phyloP scores from a whole-genome alignment of 2,113 vertebrate species.

The Edolisoma coerulescens region DNA sequence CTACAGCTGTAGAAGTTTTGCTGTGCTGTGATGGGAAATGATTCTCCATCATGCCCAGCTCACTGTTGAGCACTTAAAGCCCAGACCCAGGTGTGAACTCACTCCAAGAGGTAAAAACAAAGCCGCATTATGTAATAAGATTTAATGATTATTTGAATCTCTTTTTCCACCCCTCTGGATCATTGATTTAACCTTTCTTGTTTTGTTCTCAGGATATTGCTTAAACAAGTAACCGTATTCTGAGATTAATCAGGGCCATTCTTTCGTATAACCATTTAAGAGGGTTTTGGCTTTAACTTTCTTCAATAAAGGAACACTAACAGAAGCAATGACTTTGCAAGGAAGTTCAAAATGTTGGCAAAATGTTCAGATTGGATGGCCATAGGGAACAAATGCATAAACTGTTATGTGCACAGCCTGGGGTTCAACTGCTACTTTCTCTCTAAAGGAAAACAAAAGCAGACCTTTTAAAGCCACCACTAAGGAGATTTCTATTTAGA shows the following conservation, averaged over 20 bases:
- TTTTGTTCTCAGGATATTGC: slow-evolving; percentile 7
- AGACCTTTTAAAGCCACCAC: slow-evolving; percentile 46
- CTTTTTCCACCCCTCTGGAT: slow-evolving; percentile 26
- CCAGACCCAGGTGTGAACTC: slow-evolving; percentile 42
- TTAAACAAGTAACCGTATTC: neutral
- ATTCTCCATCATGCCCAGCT: neutral
- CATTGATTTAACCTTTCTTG: slow-evolving; percentile 35
- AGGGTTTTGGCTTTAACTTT: neutral
- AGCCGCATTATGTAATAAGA: slow-evolving; percentile 41
- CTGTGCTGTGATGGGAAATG: neutral
- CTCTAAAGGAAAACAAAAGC: slow-evolving; percentile 8
- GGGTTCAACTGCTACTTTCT: neutral
- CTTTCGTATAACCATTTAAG: neutral
- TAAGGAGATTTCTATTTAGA: slow-evolving; percentile 65
- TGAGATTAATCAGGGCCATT: neutral
- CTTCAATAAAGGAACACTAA: neutral
- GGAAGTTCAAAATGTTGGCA: neutral
- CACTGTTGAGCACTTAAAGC: neutral
- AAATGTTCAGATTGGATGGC: neutral
- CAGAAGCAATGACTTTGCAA: neutral
- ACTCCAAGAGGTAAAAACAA: slow-evolving; percentile 30
- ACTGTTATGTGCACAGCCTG: neutral
- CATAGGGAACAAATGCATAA: neutral
- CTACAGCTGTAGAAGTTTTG: neutral
- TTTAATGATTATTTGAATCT: slow-evolving; percentile 61